Conservation (phyloP, 2,888 invertebrate genomes). For the Andricus curvator region DNA sequence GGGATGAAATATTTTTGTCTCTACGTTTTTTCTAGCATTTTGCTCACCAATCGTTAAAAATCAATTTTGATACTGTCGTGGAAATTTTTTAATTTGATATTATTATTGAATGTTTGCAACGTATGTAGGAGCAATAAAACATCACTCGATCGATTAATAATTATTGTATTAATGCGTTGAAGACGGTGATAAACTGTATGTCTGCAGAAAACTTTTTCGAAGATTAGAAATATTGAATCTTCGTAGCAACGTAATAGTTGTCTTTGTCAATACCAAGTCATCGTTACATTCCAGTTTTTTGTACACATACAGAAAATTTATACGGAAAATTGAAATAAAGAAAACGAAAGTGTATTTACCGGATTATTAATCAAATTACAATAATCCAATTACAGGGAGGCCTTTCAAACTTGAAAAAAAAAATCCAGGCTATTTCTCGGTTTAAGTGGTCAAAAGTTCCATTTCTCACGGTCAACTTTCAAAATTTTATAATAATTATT, state of each 20-base stretch:
- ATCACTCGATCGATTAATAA: not conserved
- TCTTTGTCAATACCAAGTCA: not conserved
- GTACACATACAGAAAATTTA: slow-evolving; percentile 18
- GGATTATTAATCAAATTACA: not conserved
- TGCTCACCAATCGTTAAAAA: not conserved
- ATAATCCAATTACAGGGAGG: not conserved
- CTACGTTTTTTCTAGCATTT: not conserved
- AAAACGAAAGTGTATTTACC: not conserved
- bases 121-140: not conserved
- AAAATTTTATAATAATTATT: no score
- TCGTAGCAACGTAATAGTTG: not conserved
- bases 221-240: not conserved
- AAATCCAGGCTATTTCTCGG: no score
- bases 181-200: slow-evolving; percentile 12
- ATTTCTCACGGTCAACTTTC: no score
- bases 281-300: slow-evolving; percentile 27
- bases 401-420: no score
- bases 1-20: not conserved
- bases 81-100: not conserved
- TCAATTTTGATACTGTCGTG: not conserved
- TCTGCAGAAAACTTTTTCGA: slow-evolving; percentile 5
- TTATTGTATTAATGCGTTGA: not conserved
- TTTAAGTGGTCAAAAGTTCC: no score
- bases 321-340: slow-evolving; percentile 9
- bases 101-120: not conserved